Percentiles rank a stretch among this genome's conserved stretches.
Conservation (phyloP, 2,113 vertebrate genomes). For the Mesembrinibis cayennensis region DNA sequence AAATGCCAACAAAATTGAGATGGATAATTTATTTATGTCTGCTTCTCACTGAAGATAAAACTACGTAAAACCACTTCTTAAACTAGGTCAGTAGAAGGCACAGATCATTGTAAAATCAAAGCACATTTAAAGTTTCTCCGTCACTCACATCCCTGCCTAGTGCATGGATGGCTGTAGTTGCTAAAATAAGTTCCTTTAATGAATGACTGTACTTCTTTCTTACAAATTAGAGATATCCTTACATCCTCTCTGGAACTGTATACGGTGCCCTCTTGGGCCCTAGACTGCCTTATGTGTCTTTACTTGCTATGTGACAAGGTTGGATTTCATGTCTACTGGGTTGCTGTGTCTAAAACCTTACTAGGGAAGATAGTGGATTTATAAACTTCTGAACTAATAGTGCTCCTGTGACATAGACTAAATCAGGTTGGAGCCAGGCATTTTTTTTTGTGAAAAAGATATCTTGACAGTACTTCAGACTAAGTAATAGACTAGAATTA, state of each 20-base stretch:
- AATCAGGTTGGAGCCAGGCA: background rate
- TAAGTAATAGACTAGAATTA: background rate
- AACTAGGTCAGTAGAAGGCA: constrained; percentile 21
- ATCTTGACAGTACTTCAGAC: background rate
- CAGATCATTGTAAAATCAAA: constrained; percentile 27
- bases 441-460: background rate
- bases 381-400: background rate
- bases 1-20: constrained; percentile 41
- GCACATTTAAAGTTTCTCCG: background rate
- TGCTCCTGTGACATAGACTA: background rate
- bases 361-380: background rate
- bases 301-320: background rate
- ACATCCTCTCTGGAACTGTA: background rate
- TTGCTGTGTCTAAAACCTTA: background rate
- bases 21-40: constrained; percentile 41
- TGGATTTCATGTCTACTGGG: background rate
- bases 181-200: background rate
- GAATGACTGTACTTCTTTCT: background rate
- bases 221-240: background rate
- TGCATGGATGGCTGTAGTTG: background rate
- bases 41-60: constrained; percentile 12
- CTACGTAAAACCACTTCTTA: background rate
- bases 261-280: background rate
- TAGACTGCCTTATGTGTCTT: background rate
- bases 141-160: background rate